Base-by-base conservation (phyloP, 35 echinoderm and acorn worm genomes). In the Ophiothrix spiculata region DNA sequence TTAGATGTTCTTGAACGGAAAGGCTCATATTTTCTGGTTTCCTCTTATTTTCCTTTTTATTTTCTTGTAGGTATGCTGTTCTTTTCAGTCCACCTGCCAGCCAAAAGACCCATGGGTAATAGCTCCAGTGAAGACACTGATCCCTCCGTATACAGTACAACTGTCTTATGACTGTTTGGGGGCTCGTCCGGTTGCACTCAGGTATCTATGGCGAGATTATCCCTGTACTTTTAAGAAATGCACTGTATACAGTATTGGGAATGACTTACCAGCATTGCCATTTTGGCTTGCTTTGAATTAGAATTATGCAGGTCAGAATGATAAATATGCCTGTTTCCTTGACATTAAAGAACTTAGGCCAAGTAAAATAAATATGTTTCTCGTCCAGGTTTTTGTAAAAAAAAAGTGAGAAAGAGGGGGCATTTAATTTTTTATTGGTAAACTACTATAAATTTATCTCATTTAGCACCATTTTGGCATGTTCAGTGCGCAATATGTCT, bases 181-280 rank as follows among this genome's bases (percentile, higher is more conserved):
- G 35, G 38, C 34, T 16, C 13, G 33, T 12, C 73, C 82, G 0
- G 56, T 49, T 4, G 63, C 80, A 21, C 21, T 94, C 19, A 49
- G 88, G 17, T 94, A 94, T 33, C 77, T 77, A 21, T 94, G 92
- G 92, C 80, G 80, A 11, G 88, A 94, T 19, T 81, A 64, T 35
- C 92, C 92, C 0, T 90, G 92, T 84, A 76, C 78, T 3, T 94
- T 77, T 38, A 94, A 90, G 74, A 83, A 87, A 15, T 94, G 92
- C 69, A 78, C 89, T 4, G 79, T 94, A 15, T 94, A 94, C 56
- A 81, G 82, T 37, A 79, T 75, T 23, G 49, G 79, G 39, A 89
- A 86, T 28, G 79, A 84, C 21, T 37, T 94, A 42, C 92, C 92
- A 39, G 88, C 74, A 4, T 64, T 88, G 8, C 92, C 92, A 17